Evolutionary conservation across 2,888 invertebrate genomes (phyloP).

Genomic region (Xestia xanthographa): DNA sequence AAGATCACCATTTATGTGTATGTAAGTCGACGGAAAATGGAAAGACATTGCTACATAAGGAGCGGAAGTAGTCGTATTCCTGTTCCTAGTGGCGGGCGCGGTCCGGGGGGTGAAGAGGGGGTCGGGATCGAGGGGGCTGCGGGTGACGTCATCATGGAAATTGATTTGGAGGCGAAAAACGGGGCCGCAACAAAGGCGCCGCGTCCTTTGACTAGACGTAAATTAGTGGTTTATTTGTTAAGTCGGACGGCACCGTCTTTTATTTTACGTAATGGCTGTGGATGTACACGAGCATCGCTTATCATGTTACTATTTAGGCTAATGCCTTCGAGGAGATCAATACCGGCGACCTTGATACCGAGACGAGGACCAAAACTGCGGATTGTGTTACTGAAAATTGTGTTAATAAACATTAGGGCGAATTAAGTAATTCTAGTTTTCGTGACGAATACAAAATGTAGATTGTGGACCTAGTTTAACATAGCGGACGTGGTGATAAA

Average conservation of each 20-base stretch:
- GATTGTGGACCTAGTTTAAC: slow-evolving; percentile 48
- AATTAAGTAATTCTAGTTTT: slow-evolving; percentile 56
- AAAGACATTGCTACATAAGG: slow-evolving; percentile 79
- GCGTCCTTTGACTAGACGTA: slow-evolving; percentile 82
- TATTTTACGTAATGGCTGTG: slow-evolving; percentile 74
- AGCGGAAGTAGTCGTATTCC: slow-evolving; percentile 83
- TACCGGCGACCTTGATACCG: slow-evolving; percentile 63
- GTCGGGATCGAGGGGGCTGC: slow-evolving; percentile 71
- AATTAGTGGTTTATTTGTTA: slow-evolving; percentile 86
- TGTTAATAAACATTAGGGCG: slow-evolving; percentile 50
- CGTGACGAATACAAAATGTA: slow-evolving; percentile 47
- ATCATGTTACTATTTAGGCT: slow-evolving; percentile 73
- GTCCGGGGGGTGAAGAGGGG: slow-evolving; percentile 61
- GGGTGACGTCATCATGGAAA: slow-evolving; percentile 87
- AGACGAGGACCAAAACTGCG: slow-evolving; percentile 51
- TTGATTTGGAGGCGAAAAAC: slow-evolving; percentile 88
- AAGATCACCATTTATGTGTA: slow-evolving; percentile 72
- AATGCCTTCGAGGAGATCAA: slow-evolving; percentile 67
- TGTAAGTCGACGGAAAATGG: slow-evolving; percentile 74
- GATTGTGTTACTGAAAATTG: slow-evolving; percentile 49
- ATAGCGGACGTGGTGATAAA: slow-evolving; percentile 68
- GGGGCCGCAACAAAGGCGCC: slow-evolving; percentile 86
- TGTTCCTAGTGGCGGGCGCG: slow-evolving; percentile 77
- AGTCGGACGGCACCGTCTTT: slow-evolving; percentile 76
- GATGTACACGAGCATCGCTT: slow-evolving; percentile 73